A percentile compares a stretch with the other conserved stretches of the same genome.
Conservation (phyloP, 2,888 invertebrate species). For the Perithous albicinctus region DNA sequence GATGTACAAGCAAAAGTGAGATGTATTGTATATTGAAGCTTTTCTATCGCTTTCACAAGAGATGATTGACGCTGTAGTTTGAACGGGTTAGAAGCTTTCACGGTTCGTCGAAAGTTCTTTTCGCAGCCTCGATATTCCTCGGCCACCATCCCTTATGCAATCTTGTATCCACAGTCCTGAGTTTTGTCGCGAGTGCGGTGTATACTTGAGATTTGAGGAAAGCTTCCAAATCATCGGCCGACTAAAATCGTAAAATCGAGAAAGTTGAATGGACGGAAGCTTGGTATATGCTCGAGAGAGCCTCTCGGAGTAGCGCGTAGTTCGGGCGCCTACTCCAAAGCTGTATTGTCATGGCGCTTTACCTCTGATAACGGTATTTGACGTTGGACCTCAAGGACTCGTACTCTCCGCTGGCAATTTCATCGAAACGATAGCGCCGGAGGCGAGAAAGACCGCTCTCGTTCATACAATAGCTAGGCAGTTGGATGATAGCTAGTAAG, state of each 20-base stretch:
- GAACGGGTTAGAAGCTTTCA: conserved; percentile 57
- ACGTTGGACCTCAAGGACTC: conserved; percentile 23
- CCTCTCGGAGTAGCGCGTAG: conserved; percentile 9
- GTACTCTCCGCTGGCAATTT: conserved; percentile 40
- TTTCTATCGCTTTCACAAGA: conserved; percentile 19
- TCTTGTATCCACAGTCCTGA: conserved; percentile 1
- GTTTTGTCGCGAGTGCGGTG: background rate
- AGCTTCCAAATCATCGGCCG: background rate
- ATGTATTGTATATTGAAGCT: conserved; percentile 13
- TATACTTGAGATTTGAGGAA: conserved; percentile 1
- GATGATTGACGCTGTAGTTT: conserved; percentile 38
- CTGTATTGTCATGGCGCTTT: conserved; percentile 36
- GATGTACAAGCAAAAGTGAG: background rate
- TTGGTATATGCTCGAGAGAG: background rate
- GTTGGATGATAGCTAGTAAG: conserved; percentile 39
- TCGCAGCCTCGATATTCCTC: conserved; percentile 13
- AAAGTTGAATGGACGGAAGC: background rate
- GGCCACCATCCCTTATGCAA: conserved; percentile 12
- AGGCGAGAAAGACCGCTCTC: conserved; percentile 18
- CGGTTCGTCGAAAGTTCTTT: conserved; percentile 33
- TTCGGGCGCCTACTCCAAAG: background rate
- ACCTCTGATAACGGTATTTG: conserved; percentile 44
- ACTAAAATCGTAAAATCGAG: conserved; percentile 1
- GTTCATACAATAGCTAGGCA: conserved; percentile 20
- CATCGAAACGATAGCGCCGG: conserved; percentile 51